Base-by-base conservation (phyloP, 2,113 vertebrate genomes). In the Caranx ignobilis region DNA sequence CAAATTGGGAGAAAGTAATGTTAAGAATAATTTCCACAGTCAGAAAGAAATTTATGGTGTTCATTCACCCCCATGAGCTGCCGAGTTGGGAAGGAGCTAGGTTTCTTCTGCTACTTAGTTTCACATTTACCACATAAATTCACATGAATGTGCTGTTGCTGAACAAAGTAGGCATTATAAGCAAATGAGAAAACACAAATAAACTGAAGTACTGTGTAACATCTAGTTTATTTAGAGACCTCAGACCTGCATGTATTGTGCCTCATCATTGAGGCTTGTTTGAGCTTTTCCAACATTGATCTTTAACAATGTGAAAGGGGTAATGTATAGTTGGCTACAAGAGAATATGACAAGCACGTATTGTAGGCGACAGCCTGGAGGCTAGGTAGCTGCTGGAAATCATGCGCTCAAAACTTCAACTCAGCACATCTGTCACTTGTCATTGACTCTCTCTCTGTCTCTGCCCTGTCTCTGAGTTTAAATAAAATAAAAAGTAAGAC, bases 1-100 rank as follows among this genome's bases (percentile, higher is more conserved):
- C 73, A 81, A 89, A 88, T 84, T 80, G 77, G 66, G 71, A 83
- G 75, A 89, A 83, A 85, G 75, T 85, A 82, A 89, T 83, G 83
- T 69, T 84, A 74, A 80, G 72, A 88, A 86, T 87, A 81, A 91
- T 91, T 91, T 88, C 74, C 52, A 48, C 34, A 84, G 48, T 67
- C 43, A 34, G 37, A 65, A 65, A 41, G 47, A 73, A 76, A 73
- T 84, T 18, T 62, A 67, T 63, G 48, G 64, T 79, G 67, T 79
- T 75, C 43, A 50, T 77, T 82, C 74, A 68, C 76, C 81, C 67
- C 77, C 67, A 34, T 77, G 71, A 81, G 57, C 31, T 47, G 47
- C 41, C 37, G 61, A 63, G 60, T 61, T 52, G 31, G 52, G 3
- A 77, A 69, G 48, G 71, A n/a, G 52, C 16, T 45, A 57, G 41